Evolutionary conservation across 2,113 vertebrate genomes (phyloP), one percentile per base, ranked within the genome.

Genomic region (Tychaedon coryphoeus): DNA sequence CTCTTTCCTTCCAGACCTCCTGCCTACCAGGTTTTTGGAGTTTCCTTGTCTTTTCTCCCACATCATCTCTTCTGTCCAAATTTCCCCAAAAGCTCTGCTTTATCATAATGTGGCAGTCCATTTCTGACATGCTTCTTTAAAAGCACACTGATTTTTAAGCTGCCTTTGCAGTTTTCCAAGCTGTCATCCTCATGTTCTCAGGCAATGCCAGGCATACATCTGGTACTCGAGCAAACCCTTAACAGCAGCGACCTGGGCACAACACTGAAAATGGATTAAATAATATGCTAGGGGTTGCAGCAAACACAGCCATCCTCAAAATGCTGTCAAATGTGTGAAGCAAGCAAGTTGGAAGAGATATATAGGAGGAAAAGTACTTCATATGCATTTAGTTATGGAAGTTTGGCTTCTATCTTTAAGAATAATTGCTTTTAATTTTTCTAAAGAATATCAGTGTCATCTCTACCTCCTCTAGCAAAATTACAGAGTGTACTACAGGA

Each of bases 231-330:
- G 65, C 58, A 90, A 91, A 84, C 33, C 53, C 76, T 71, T 57
- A 58, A 40, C 8, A 79, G 50, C 77, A 83, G 19, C 0, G 0
- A 94, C 54, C 10, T 0, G 1, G 31, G 54, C 38, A 66, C 33
- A 85, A n/a, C 34, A 40, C 56, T 76, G 47, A 73, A 69, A 90
- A 83, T 81, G 60, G 78, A 73, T 76, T 80, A 70, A 93, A 90
- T 64, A 6, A 36, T 65, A n/a, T 40, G 40, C 9, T 56, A 51
- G 25, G 29, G 43, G 20, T 72, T 65, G 85, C 17, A 86, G 26
- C 34, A 90, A 86, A 73, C 29, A 57, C 25, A 84, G 47, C 47
- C 61, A 58, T 36, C 34, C 38, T 80, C 67, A 70, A 76, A 95
- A 79, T 33, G 19, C 74, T 86, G 38, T 66, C 66, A 79, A 82